Conservation (phyloP, 1,140 invertebrate species). For the Sminthurinus signatus region DNA sequence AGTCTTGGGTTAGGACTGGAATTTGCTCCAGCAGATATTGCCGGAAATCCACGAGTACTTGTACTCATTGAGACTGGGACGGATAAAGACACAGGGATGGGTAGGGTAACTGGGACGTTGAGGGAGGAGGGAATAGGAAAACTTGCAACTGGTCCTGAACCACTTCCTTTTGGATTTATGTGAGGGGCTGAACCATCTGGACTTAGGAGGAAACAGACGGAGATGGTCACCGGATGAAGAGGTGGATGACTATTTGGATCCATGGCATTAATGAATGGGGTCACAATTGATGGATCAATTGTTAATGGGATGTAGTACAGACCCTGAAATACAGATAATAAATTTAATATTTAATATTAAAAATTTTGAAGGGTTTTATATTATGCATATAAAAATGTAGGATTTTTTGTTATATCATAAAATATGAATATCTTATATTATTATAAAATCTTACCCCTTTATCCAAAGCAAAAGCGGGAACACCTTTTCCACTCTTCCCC, state of each 20-base stretch:
- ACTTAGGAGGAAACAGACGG: constrained; percentile 63
- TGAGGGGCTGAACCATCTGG: too few species aligned
- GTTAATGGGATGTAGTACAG: constrained; percentile 87
- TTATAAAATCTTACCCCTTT: too few species aligned
- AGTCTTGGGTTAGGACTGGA: background rate
- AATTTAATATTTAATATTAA: too few species aligned
- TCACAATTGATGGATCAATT: constrained; percentile 67
- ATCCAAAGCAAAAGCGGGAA: constrained; percentile 76
- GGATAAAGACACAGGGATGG: background rate
- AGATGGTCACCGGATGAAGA: constrained; percentile 84
- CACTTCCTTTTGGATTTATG: background rate
- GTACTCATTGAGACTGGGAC: too few species aligned
- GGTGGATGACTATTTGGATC: constrained; percentile 51
- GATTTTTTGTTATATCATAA: too few species aligned
- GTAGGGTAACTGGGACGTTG: background rate
- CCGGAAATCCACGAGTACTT: background rate
- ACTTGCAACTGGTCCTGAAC: background rate
- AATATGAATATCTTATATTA: too few species aligned
- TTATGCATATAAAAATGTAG: too few species aligned
- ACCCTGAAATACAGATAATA: too few species aligned
- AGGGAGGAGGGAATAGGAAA: background rate
- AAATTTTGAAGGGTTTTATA: too few species aligned
- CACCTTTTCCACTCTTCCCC: constrained; percentile 42
- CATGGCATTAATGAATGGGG: constrained; percentile 49
- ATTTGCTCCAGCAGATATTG: background rate